Base-by-base conservation (phyloP, 1,140 invertebrate genomes). In the Zaprionus africanus region DNA sequence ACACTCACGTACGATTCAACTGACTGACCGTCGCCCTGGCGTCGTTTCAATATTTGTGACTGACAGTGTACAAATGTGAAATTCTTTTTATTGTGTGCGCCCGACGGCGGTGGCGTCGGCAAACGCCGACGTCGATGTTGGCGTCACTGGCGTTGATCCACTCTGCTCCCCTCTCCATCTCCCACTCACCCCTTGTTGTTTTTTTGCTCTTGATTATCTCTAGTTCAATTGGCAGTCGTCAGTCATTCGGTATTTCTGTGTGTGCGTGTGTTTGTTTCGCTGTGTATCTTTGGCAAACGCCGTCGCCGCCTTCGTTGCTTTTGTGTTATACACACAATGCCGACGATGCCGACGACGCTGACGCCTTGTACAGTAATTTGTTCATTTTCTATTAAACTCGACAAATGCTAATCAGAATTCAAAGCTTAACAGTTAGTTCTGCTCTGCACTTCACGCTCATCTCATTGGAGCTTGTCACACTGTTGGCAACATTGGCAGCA, bases 21-120 rank as follows among this genome's bases (percentile, higher is more conserved):
- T 46, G 54, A 71, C 28, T 17, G 60, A 57, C 38, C 54, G 36
- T 36, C 57, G 24, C 38, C 41, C 41, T 41, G 22, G 2, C 49
- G 63, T 69, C 60, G 56, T 65, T 78, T 86, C 83, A 88, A 87
- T 87, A 88, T 87, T 87, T 88, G 84, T 87, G 84, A 87, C 80
- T 87, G 83, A 87, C 83, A 78, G 82, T 68, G 84, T 83, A 83
- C 77, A 86, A 86, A 86, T 86, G 83, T 88, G 84, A 87, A 88
- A 88, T 87, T 87, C 83, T 87, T 88, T 79, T 87, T 76, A 85
- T 84, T 84, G 79, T 87, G 68, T 80, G 63, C 81, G 57, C 36
- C 36, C 31, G 31, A 34, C 31, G 31, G 31, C 31, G 9, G 9
- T 9, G 31, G 9, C 31, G 28, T 9, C 28, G 28, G 7, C 28